Base-by-base conservation (phyloP, 2,113 vertebrate species). In the Sinocyclocheilus grahami region DNA sequence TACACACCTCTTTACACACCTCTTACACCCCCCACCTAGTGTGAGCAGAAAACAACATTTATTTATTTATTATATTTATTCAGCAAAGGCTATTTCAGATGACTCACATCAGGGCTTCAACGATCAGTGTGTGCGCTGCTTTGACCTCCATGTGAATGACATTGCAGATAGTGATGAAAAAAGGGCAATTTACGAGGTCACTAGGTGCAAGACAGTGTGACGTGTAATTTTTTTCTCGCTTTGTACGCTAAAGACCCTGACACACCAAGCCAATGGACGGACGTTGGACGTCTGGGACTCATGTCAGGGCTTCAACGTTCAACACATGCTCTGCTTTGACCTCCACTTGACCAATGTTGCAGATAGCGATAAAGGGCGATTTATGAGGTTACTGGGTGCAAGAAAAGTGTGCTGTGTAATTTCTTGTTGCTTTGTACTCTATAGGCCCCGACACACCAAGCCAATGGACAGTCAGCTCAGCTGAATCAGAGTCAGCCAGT, bases 41-140 rank as follows among this genome's bases (percentile, higher is more conserved):
- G 65, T 9, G 51, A 86, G 63, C 55, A 76, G 39, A 78, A 51
- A 83, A 81, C 69, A 60, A 42, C 67, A 84, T 84, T 74, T 74
- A 84, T 74, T 63, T 2, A 42, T 81, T 18, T 55, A 82, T 74
- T 74, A n/a, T 2, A 39, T 55, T 83, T 42, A 27, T 83, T 39
- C 12, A 5, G 12, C 18, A 20, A 82, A 69, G 24, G 24, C 67
- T 6, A 10, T 55, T 39, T 55, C 20, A 55, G 13, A 58, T 42
- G 69, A 72, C 33, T 74, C 79, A 65, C 0, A 1, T 51, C 39
- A 51, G 62, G 14, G 39, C 33, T 81, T 81, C 11, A n/a, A 33
- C 42, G 3, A 13, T 48, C 20, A 82, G 46, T 1, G 16, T 3
- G 5, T 83, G 65, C 1, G 2, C 22, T 71, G 16, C 51, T 84